phyloP scores from a whole-genome alignment of 2,113 vertebrate species.

The Elachura formosa region DNA sequence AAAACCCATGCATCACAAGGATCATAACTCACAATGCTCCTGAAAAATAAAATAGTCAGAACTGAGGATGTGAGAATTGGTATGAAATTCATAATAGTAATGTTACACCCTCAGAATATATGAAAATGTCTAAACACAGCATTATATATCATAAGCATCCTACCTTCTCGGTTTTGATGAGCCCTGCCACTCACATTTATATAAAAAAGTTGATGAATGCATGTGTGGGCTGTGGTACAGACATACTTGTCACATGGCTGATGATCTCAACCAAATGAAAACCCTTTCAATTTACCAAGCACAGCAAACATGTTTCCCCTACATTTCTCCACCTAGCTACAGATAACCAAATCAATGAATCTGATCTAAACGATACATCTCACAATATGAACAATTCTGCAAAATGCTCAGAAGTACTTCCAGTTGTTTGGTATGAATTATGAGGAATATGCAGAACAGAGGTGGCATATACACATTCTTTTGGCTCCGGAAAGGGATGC shows the following conservation, averaged over 20 bases:
- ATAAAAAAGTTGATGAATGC: not conserved
- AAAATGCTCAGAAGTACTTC: not conserved
- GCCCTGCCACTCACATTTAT: not conserved
- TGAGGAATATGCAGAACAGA: not conserved
- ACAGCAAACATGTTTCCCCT: not conserved
- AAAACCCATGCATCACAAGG: not conserved
- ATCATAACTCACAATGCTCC: not conserved
- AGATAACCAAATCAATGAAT: not conserved
- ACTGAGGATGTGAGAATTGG: not conserved
- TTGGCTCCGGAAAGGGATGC: not conserved
- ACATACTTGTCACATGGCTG: not conserved
- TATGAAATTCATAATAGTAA: not conserved
- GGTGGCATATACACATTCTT: not conserved
- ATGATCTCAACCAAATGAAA: constrained; percentile 1
- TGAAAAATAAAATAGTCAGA: not conserved
- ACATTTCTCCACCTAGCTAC: not conserved
- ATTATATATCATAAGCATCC: not conserved
- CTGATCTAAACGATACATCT: not conserved
- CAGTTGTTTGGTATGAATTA: not conserved
- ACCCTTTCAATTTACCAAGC: not conserved
- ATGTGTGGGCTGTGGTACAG: not conserved
- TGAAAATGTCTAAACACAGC: not conserved
- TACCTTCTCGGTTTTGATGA: not conserved
- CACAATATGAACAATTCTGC: not conserved
- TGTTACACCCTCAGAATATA: not conserved